Percentiles rank a stretch among this genome's conserved stretches.
phyloP scores from a whole-genome alignment of 2,888 invertebrate genomes.

The Latrodectus hesperus region DNA sequence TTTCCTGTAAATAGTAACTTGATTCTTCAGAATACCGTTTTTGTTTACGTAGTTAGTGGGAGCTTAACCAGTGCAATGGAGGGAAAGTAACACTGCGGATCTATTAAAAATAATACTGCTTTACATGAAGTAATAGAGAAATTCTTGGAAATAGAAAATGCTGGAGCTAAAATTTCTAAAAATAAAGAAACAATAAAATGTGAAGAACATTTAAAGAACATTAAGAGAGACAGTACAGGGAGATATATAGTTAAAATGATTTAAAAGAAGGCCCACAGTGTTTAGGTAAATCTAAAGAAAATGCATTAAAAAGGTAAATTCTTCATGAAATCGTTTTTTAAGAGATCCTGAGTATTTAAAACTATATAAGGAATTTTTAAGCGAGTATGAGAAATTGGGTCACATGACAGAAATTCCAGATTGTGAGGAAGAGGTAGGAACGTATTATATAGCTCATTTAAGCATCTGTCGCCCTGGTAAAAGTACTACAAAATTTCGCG shows the following conservation, averaged over 20 bases:
- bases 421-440: too few relatives aligned
- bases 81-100: neutral
- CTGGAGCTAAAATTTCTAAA: neutral
- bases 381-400: too few relatives aligned
- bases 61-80: neutral
- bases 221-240: neutral
- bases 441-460: too few relatives aligned
- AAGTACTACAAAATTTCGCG: neutral
- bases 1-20: neutral
- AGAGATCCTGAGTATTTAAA: too few relatives aligned
- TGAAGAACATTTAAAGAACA: neutral
- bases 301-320: neutral
- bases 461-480: neutral
- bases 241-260: neutral
- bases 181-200: neutral
- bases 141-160: neutral
- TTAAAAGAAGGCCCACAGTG: neutral
- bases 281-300: neutral
- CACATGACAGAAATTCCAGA: too few relatives aligned
- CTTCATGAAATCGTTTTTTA: neutral
- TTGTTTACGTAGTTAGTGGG: neutral
- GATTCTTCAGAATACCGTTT: neutral
- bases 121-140: neutral
- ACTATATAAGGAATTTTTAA: too few relatives aligned
- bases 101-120: neutral